Base-by-base conservation (phyloP, 1,140 invertebrate genomes). In the Drosophila malerkotliana region DNA sequence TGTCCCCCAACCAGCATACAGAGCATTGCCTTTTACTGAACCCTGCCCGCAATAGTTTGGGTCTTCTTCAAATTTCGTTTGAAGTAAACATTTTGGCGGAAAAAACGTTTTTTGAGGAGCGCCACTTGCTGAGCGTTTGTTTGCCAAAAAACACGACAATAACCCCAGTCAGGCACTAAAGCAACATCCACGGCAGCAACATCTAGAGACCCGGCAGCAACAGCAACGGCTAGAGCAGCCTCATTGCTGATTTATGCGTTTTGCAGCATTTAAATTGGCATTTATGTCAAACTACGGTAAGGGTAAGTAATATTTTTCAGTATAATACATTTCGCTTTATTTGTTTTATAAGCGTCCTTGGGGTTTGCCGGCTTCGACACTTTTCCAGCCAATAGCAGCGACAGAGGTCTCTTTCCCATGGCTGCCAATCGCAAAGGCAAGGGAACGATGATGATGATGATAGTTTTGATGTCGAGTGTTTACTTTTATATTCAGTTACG, bases 211-310 rank as follows among this genome's bases (percentile, higher is more conserved):
- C 62, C 52, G 58, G 39, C 41, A 34, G 37, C 30, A 34, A 10
- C 32, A 24, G 18, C 34, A 53, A 44, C 44, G 39, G 7, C 55
- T n/a, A 12, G 47, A 52, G 28, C 63, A 61, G 55, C 53, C 15
- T 72, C 64, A 73, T 62, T 56, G 69, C 75, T 87, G 82, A 87
- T 87, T 87, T 87, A 87, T 87, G 82, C 82, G 82, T 87, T 87
- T 76, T 87, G 75, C 82, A 87, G 82, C 82, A 87, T 87, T 87
- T 87, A 87, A 87, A 88, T 87, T 87, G 83, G 83, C 83, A 87
- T 87, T 87, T 87, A 87, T 87, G 83, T 88, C 83, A 87, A 88
- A 78, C 61, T n/a, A 59, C 66, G 79, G 82, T 78, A 87, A 87
- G 78, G 83, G 82, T 82, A 87, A 87, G 79, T 78, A 79, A 85